These are phyloP conservation scores for Nomada hirtipes DNA, from an alignment of 2,888 invertebrate species.

Conservation along the genomic window DNA sequence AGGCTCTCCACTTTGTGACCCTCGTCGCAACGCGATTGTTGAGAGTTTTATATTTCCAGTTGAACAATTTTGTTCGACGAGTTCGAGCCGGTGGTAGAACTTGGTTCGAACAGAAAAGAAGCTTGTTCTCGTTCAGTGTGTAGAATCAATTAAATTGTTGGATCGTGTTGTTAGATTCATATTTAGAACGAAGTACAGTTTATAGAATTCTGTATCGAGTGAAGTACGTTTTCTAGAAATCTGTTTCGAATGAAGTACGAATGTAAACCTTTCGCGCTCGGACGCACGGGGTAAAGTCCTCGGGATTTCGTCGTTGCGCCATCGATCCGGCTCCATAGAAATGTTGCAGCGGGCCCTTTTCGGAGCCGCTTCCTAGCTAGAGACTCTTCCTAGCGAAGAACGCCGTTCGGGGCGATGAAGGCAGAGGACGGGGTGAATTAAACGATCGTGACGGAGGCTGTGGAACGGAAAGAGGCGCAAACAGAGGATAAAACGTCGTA, in stretches of 20 bases:
- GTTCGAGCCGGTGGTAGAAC: neutral
- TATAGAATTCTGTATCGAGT: no score
- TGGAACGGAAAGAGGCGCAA: slow-evolving; percentile 61
- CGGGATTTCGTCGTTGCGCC: slow-evolving; percentile 10
- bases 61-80: no score
- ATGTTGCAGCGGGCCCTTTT: slow-evolving; percentile 35
- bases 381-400: slow-evolving; percentile 39
- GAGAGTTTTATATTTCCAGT: no score
- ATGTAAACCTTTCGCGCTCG: neutral
- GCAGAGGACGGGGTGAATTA: slow-evolving; percentile 47
- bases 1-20: neutral
- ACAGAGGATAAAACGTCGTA: slow-evolving; percentile 65
- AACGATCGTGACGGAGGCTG: slow-evolving; percentile 54
- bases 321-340: slow-evolving; percentile 24
- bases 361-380: slow-evolving; percentile 54
- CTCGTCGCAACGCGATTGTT: no score
- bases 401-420: neutral
- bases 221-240: no score
- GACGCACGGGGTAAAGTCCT: neutral
- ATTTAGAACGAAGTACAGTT: neutral
- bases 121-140: no score
- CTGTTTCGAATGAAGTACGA: neutral
- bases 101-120: neutral
- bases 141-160: no score
- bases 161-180: no score